Evolutionary conservation across 2,113 vertebrate species (phyloP).

Genomic region (Pyrgilauda ruficollis): DNA sequence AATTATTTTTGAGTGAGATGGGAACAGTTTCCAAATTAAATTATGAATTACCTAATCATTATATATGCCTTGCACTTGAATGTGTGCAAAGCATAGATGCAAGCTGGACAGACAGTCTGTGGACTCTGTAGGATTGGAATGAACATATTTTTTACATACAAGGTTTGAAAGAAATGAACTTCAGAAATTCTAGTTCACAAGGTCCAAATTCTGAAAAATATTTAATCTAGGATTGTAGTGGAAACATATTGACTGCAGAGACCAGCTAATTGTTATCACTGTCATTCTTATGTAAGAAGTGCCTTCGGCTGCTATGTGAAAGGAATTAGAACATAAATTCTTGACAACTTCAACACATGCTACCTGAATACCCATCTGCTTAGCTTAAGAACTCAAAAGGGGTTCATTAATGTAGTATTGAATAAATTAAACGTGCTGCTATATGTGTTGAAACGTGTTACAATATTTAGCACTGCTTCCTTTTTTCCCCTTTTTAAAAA

Average conservation of each 20-base stretch:
- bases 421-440: not conserved
- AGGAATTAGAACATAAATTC: slow-evolving; percentile 7
- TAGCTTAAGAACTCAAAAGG: slow-evolving; percentile 43
- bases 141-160: not conserved
- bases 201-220: not conserved
- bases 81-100: not conserved
- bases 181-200: not conserved
- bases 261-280: slow-evolving; percentile 8
- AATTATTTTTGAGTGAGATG: not conserved
- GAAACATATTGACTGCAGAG: slow-evolving; percentile 30
- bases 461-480: not conserved
- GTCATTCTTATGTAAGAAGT: not conserved
- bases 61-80: not conserved
- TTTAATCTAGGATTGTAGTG: not conserved
- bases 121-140: not conserved
- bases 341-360: slow-evolving; percentile 50
- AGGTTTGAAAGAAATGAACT: not conserved
- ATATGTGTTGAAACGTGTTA: not conserved
- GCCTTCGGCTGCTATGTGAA: not conserved
- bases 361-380: slow-evolving; percentile 49
- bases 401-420: not conserved
- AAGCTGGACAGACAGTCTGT: not conserved
- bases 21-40: not conserved
- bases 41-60: not conserved
- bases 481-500: not conserved